A percentile compares a stretch with the other conserved stretches of the same genome.
These are phyloP conservation scores for Eclectus roratus DNA, from an alignment of 2,113 vertebrate genomes.

Conservation along the genomic window DNA sequence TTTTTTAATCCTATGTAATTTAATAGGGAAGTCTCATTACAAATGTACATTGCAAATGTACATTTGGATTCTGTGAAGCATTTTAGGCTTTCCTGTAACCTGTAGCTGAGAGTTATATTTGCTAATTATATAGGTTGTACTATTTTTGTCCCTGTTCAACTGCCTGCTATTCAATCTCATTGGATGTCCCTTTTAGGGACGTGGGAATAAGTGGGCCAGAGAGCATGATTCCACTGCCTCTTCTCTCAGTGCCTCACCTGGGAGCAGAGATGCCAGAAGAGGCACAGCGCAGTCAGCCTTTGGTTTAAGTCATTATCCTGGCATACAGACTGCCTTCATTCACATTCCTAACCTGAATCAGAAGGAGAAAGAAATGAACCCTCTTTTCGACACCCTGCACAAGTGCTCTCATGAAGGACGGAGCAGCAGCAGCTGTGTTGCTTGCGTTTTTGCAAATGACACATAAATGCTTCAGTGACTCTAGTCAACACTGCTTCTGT, in stretches of 20 bases:
- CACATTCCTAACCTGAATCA: not conserved
- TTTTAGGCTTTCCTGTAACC: constrained; percentile 36
- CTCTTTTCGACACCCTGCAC: not conserved
- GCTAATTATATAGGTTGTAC: constrained; percentile 65
- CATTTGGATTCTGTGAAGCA: constrained; percentile 11
- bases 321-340: not conserved
- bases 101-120: constrained; percentile 52
- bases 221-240: not conserved
- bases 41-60: not conserved
- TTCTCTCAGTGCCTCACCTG: not conserved
- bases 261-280: not conserved
- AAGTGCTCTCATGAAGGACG: accelerated
- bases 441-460: not conserved
- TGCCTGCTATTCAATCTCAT: constrained; percentile 51
- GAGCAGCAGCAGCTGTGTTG: not conserved
- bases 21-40: not conserved
- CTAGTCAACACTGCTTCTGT: not conserved
- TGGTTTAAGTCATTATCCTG: not conserved
- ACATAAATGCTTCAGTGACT: not conserved
- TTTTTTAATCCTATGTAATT: constrained; percentile 8
- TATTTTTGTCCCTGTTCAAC: constrained; percentile 63
- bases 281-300: not conserved
- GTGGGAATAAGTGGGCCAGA: constrained; percentile 51
- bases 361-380: not conserved
- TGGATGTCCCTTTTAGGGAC: constrained; percentile 51